Percentiles rank a stretch among this genome's conserved stretches.
These are phyloP conservation scores for Lasioglossum oenotherae DNA, from an alignment of 2,888 invertebrate species.

Conservation along the genomic window DNA sequence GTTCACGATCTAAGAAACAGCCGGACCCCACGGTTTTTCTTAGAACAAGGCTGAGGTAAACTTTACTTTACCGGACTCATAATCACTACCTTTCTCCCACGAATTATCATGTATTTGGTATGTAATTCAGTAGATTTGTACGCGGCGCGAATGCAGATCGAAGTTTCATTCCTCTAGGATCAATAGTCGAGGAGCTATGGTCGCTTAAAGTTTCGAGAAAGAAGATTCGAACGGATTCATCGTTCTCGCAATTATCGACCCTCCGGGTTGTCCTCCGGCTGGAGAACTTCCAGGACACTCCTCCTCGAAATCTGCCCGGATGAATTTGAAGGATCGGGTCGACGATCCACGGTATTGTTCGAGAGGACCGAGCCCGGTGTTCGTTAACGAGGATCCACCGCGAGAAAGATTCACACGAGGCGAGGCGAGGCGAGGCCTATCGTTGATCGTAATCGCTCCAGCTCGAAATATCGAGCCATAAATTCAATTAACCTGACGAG, in stretches of 20 bases:
- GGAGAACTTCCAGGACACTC: background rate
- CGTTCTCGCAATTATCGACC: background rate
- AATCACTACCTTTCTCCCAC: too few relatives aligned
- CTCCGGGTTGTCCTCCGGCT: background rate
- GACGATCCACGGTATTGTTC: conserved; percentile 47
- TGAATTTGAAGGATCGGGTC: background rate
- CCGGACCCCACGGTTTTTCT: too few relatives aligned
- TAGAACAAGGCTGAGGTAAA: too few relatives aligned
- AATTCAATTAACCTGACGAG: conserved; percentile 78
- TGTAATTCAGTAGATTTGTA: too few relatives aligned
- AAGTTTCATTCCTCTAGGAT: too few relatives aligned
- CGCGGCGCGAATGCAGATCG: too few relatives aligned
- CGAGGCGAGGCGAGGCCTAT: conserved; percentile 61
- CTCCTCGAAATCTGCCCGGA: background rate
- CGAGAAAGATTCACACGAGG: conserved; percentile 69
- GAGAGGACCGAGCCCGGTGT: conserved; percentile 14
- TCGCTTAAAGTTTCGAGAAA: background rate
- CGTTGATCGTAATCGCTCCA: conserved; percentile 75
- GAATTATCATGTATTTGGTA: too few relatives aligned
- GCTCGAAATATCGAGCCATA: conserved; percentile 76
- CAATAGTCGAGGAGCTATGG: too few relatives aligned
- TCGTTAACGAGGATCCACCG: conserved; percentile 57
- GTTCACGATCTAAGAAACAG: too few relatives aligned
- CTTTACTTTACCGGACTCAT: too few relatives aligned
- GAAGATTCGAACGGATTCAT: background rate